Evolutionary conservation across 2,888 invertebrate genomes (phyloP), one percentile per base, ranked within the genome.

Genomic region (Neocrepidodera transversa): DNA sequence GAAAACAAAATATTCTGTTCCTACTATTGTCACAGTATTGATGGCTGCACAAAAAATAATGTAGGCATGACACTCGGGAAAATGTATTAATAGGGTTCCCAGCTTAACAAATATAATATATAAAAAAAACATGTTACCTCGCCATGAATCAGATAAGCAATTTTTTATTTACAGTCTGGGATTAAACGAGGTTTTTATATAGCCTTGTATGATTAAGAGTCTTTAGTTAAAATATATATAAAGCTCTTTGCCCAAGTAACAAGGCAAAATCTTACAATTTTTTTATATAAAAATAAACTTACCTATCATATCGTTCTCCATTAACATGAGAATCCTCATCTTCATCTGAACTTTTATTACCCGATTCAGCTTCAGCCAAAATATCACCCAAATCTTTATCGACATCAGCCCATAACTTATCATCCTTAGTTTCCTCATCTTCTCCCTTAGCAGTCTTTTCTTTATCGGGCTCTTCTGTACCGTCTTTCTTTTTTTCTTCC

Each of bases 321-420:
- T 85, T 85, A 0, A 85, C 86, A 55, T 73, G 70, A 10, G 76
- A 76, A 69, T 88, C 88, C 64, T 88, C 89, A 65, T 87, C 90
- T 66, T 89, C 90, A 65, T 86, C 87, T 38, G 86, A 87, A 1
- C 82, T 82, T 58, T 83, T 83, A 32, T 76, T 78, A 0, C 87
- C 85, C 0, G 82, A 81, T 65, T 87, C 88, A 16, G 75, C 87
- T 74, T 87, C 88, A 10, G 89, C 85, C 28, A 92, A 79, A 52
- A 92, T 81, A 72, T 91, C 91, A 3, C 91, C 90, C 60, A 92
- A 82, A 76, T 91, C 91, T 74, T 91, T 91, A 75, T 91, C 91
- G 23, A 91, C 90, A 76, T 91, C 91, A 18, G 89, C 90, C 91
- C 91, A 91, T 55, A 90, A 73, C 71, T 90, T 89, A 69, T 90